Evolutionary conservation across 37 sponge, comb jelly and placozoan species (phyloP), one percentile per base, ranked within the genome.

Genomic region (Oscarella lobularis): DNA sequence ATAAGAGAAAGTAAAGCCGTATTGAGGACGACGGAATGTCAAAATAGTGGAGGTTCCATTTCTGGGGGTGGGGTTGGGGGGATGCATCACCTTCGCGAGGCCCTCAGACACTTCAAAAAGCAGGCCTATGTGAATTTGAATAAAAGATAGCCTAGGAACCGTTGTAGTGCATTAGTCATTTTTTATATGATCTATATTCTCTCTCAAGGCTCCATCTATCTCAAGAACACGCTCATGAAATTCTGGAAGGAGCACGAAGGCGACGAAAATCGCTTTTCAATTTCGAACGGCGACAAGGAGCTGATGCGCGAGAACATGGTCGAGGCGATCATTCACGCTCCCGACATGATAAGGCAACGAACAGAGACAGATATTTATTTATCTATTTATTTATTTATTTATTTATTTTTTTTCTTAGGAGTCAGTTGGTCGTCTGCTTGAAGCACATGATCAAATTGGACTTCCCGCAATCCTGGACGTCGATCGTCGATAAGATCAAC

Each of bases 141-240:
- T n/a, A n/a, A n/a, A n/a, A n/a, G n/a, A n/a, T n/a, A n/a, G n/a
- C n/a, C n/a, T n/a, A n/a, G n/a, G n/a, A n/a, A n/a, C n/a, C n/a
- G 73, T 2, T 35, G 35, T 2, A 2, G 73, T 35, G 37, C 36
- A 29, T 2, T 2, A 2, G 73, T 31, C 29, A 34, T 35, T 3
- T 2, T 29, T 72, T 2, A 1, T 35, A 35, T 35, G 35, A 37
- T 31, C 78, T 30, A 32, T 1, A 29, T 34, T 32, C 14, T 38
- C n/a, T 30, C 31, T 36, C 20, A 40, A 94, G 95, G 81, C 67
- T 81, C 87, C 6, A 86, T 95, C 20, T 92, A 95, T 38, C 60
- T 95, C 77, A 95, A 95, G 82, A 95, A 95, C 74, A 75, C 73
- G 33, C 70, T 95, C 5, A 48, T 81, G 39, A 84, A 85, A 78